phyloP scores from a whole-genome alignment of 2,113 vertebrate species.

The Lasiurus borealis region DNA sequence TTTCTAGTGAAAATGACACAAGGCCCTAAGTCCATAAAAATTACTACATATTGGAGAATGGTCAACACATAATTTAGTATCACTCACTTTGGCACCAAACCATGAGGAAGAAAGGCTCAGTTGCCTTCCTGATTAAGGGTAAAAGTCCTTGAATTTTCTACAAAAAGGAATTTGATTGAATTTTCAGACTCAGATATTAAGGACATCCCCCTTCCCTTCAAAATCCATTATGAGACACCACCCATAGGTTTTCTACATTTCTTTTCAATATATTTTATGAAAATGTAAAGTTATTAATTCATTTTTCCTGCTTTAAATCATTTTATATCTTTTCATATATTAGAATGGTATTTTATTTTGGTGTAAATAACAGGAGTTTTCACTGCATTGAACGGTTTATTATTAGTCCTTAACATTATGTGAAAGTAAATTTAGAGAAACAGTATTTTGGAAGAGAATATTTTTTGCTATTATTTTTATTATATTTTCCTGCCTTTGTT shows the following conservation, averaged over 20 bases:
- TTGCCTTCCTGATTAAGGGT: background rate
- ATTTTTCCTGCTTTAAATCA: background rate
- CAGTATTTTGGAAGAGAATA: background rate
- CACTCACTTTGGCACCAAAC: slow-evolving; percentile 11
- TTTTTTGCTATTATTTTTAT: slow-evolving; percentile 12
- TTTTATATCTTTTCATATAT: background rate
- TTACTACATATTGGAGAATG: background rate
- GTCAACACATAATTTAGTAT: background rate
- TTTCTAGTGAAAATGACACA: slow-evolving; percentile 13
- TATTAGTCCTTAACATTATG: background rate
- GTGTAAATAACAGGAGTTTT: background rate
- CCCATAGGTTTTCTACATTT: background rate
- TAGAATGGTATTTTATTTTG: background rate
- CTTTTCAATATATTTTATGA: background rate
- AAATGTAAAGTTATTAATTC: background rate
- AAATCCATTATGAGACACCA: slow-evolving; percentile 7
- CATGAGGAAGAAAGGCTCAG: background rate
- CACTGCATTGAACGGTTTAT: background rate
- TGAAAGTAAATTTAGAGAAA: slow-evolving; percentile 56
- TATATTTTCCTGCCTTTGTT: slow-evolving; percentile 37
- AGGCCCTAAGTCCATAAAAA: slow-evolving; percentile 14
- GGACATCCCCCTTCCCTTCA: background rate
- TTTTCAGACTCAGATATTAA: slow-evolving; percentile 35
- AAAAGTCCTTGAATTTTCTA: slow-evolving; percentile 42
- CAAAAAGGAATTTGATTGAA: background rate